A percentile compares a stretch with the other conserved stretches of the same genome.
These are phyloP conservation scores for Istiophorus platypterus DNA, from an alignment of 2,113 vertebrate genomes.

Conservation along the genomic window DNA sequence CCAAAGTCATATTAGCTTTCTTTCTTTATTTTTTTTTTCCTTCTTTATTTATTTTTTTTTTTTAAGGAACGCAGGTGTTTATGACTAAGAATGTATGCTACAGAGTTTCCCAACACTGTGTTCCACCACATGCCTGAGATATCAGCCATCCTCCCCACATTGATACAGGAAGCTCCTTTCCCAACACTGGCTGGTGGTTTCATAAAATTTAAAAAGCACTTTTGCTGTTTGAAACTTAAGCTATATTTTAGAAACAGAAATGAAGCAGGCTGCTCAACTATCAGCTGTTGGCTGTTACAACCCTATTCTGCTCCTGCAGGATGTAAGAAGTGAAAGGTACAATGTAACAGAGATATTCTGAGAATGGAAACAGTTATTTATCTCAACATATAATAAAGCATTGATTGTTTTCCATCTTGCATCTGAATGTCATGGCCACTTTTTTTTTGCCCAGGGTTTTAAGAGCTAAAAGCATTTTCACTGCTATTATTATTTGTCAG, in stretches of 20 bases:
- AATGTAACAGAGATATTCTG: neutral
- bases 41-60: no score
- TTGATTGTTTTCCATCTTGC: neutral
- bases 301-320: neutral
- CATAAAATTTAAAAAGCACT: neutral
- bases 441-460: neutral
- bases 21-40: neutral
- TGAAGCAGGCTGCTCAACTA: neutral
- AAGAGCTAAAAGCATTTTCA: neutral
- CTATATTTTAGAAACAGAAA: constrained; percentile 9
- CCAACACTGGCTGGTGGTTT: constrained; percentile 12
- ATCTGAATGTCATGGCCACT: neutral
- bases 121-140: neutral
- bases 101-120: neutral
- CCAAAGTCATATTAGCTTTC: constrained; percentile 4
- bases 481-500: neutral
- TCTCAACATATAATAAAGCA: neutral
- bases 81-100: constrained; percentile 1
- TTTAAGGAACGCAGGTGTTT: constrained; percentile 43
- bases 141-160: neutral
- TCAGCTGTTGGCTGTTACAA: neutral
- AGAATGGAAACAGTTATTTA: neutral
- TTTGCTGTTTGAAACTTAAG: constrained; percentile 19
- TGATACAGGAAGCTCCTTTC: constrained; percentile 29
- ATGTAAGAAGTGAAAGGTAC: neutral